A percentile compares a stretch with the other conserved stretches of the same genome.
These are phyloP conservation scores for Pogoniulus pusillus DNA, from an alignment of 2,797 vertebrate species.

Conservation along the genomic window DNA sequence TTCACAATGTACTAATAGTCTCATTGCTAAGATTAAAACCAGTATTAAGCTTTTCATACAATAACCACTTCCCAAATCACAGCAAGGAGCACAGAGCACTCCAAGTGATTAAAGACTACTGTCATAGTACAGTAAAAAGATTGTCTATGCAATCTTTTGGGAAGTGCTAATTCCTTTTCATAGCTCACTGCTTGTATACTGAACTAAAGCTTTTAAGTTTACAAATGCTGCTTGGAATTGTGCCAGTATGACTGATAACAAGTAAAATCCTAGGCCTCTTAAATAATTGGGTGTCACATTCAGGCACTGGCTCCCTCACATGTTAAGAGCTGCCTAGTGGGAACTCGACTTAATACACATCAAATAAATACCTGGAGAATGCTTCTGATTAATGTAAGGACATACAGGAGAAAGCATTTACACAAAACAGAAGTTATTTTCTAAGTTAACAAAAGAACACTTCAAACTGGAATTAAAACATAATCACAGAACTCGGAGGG, in stretches of 20 bases:
- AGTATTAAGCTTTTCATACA: neutral
- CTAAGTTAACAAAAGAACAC: neutral
- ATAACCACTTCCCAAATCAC: neutral
- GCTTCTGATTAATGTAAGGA: neutral
- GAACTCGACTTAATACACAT: neutral
- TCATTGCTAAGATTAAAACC: neutral
- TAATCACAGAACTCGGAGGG: neutral
- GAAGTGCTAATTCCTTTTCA: neutral
- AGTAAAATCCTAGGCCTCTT: neutral
- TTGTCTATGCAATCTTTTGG: neutral
- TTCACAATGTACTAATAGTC: neutral
- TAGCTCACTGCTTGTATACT: neutral
- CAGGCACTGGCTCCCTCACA: neutral
- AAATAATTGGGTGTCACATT: neutral
- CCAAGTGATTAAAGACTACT: neutral
- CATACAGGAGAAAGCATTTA: neutral
- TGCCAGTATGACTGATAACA: neutral
- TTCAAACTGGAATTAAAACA: slow-evolving; percentile 2
- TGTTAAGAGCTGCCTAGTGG: neutral
- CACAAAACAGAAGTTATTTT: slow-evolving; percentile 16
- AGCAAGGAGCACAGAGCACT: neutral
- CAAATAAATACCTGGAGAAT: neutral
- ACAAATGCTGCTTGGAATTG: neutral
- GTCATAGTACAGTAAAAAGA: neutral
- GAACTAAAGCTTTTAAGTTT: neutral